These are phyloP conservation scores for Tapera naevia DNA, from an alignment of 2,797 vertebrate genomes.

Conservation along the genomic window DNA sequence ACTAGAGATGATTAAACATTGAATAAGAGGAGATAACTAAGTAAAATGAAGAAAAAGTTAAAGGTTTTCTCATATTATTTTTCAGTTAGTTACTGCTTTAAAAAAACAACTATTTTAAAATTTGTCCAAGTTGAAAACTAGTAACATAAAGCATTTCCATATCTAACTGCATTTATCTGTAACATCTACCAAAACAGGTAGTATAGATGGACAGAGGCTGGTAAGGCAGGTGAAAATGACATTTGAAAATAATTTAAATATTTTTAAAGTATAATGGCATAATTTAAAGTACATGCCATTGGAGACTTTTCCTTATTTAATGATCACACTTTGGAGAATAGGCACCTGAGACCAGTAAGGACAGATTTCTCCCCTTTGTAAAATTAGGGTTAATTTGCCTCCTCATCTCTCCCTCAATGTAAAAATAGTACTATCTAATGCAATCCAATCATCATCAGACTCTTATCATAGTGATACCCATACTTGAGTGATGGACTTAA, in stretches of 20 bases:
- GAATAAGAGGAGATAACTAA: not conserved
- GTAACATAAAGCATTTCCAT: not conserved
- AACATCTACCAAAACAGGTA: not conserved
- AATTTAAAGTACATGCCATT: not conserved
- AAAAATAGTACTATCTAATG: not conserved
- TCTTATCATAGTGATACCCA: not conserved
- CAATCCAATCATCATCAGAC: not conserved
- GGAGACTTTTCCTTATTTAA: not conserved
- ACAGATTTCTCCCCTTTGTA: not conserved
- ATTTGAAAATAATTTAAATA: too few species aligned
- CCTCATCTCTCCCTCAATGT: not conserved
- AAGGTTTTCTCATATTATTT: not conserved
- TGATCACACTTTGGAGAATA: not conserved
- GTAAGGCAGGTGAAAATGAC: not conserved
- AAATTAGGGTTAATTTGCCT: not conserved
- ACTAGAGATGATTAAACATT: not conserved
- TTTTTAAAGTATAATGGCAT: too few species aligned
- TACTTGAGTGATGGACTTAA: not conserved
- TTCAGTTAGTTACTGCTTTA: not conserved
- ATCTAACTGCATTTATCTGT: not conserved
- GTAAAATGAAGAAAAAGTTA: not conserved
- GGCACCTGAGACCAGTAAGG: not conserved
- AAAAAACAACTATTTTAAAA: not conserved
- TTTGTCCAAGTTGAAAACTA: not conserved
- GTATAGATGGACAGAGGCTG: not conserved